These are phyloP conservation scores for Brachionus angularis DNA, from an alignment of 1,140 invertebrate species.

Conservation along the genomic window DNA sequence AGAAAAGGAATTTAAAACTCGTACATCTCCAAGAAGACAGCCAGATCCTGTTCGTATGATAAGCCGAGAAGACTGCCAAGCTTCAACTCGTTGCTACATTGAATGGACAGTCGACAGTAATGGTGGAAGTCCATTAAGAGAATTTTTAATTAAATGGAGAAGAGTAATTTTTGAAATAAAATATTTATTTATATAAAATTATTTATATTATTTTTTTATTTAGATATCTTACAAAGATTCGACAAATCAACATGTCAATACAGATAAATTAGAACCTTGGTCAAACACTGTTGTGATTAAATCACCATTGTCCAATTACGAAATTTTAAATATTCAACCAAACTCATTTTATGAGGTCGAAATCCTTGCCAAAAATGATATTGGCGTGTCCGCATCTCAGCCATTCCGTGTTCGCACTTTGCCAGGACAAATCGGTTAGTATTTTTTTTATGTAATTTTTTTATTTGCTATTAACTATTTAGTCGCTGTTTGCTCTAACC, in stretches of 20 bases:
- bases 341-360: slow-evolving; percentile 42
- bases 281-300: not conserved
- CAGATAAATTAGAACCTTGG: slow-evolving; percentile 7
- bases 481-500: slow-evolving; percentile 12
- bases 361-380: slow-evolving; percentile 18
- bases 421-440: slow-evolving; percentile 31
- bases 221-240: slow-evolving; percentile 35
- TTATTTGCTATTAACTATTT: not conserved
- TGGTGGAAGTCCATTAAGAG: slow-evolving; percentile 18
- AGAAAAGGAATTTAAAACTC: slow-evolving; percentile 3
- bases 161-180: not conserved
- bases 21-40: not conserved
- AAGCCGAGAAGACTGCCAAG: slow-evolving; percentile 10
- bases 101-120: slow-evolving; percentile 32
- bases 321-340: slow-evolving; percentile 1
- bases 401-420: slow-evolving; percentile 28
- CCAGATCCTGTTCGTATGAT: slow-evolving; percentile 3
- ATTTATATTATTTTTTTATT: not conserved
- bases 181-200: not conserved
- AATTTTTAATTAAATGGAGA: slow-evolving; percentile 25
- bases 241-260: not conserved
- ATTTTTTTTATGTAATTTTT: not conserved
- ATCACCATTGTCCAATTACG: not conserved
- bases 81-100: slow-evolving; percentile 8
- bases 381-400: slow-evolving; percentile 30